Evolutionary conservation across 2,797 vertebrate genomes (phyloP).

Genomic region (Saxicola maurus): DNA sequence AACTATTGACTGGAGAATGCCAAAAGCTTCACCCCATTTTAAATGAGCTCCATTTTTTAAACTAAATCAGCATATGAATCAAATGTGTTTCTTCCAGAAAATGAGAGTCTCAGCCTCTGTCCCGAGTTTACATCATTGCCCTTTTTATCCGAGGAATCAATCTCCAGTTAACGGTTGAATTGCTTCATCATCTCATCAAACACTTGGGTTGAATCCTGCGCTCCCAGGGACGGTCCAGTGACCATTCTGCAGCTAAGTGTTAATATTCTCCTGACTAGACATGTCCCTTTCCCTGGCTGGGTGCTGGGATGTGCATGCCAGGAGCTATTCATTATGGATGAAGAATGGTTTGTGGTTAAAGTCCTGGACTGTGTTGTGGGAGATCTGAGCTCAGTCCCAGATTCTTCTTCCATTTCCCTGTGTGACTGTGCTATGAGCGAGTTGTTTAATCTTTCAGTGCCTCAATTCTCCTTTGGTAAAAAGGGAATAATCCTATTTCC

Average conservation of each 20-base stretch:
- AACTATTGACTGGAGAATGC: constrained; percentile 41
- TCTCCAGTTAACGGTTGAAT: neutral
- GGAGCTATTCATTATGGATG: constrained; percentile 45
- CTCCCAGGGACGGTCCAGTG: neutral
- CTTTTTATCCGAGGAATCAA: neutral
- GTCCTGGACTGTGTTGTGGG: constrained; percentile 44
- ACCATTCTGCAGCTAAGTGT: neutral
- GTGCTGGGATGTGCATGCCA: constrained; percentile 1
- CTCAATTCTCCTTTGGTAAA: constrained; percentile 6
- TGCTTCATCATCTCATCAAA: neutral
- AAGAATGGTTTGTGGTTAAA: constrained; percentile 48
- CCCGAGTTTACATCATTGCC: neutral
- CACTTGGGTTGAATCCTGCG: neutral
- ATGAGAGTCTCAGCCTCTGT: neutral
- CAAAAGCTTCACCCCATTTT: constrained; percentile 49
- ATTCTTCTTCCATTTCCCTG: constrained; percentile 54
- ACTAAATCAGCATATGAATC: constrained; percentile 21
- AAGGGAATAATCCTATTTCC: constrained; percentile 39
- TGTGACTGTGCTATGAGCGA: constrained; percentile 45
- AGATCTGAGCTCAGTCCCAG: constrained; percentile 50
- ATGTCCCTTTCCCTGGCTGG: constrained; percentile 51
- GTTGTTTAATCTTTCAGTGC: constrained; percentile 33
- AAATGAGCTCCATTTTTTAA: constrained; percentile 43
- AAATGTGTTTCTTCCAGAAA: constrained; percentile 22
- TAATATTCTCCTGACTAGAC: constrained; percentile 20